Evolutionary conservation across 2,888 invertebrate species (phyloP).

Genomic region (Ophonus ardosiacus): DNA sequence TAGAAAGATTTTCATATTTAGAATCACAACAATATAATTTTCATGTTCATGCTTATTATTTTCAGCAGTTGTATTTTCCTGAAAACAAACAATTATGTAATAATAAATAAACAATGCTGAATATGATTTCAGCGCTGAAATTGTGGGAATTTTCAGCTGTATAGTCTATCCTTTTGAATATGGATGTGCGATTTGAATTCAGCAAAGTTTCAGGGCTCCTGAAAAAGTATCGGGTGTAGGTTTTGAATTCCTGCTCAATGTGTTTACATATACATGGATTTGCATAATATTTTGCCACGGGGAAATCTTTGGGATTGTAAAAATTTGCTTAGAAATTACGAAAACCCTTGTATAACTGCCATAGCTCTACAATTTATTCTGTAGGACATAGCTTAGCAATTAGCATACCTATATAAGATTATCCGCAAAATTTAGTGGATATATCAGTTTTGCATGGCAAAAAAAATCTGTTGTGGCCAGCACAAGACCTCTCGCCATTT

Average conservation of each 20-base stretch:
- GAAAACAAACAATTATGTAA: neutral
- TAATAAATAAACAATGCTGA: neutral
- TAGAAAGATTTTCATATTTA: no score
- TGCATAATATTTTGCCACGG: neutral
- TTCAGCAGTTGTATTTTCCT: neutral
- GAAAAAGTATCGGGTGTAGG: slow-evolving; percentile 5
- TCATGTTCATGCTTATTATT: neutral
- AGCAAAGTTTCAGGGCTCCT: neutral
- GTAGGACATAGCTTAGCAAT: no score
- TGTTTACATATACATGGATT: neutral
- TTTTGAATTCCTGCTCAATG: neutral
- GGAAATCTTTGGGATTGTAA: neutral
- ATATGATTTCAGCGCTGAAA: neutral
- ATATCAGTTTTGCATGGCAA: no score
- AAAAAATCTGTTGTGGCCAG: no score
- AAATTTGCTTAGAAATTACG: neutral
- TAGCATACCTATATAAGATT: no score
- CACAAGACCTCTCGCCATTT: no score
- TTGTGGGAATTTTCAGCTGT: neutral
- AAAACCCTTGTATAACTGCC: no score
- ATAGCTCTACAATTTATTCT: no score
- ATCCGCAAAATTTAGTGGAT: no score
- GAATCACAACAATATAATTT: neutral
- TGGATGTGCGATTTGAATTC: neutral
- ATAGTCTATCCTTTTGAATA: neutral